phyloP scores from a whole-genome alignment of 2,797 vertebrate species.

The Heteromormyrus szaboi region DNA sequence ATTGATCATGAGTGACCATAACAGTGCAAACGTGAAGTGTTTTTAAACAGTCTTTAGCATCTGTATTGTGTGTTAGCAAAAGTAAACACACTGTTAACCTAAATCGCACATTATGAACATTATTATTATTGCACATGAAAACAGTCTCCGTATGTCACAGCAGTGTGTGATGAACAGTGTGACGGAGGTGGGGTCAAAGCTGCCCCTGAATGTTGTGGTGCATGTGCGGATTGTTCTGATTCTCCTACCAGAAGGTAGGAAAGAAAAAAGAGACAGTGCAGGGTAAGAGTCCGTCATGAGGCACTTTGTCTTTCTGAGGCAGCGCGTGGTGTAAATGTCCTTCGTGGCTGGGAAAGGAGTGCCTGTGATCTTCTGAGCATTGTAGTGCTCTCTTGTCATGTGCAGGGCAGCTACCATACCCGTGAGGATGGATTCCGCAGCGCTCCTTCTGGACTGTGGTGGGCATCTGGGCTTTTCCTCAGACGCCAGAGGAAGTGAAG shows the following conservation, averaged over 20 bases:
- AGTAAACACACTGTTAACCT: too few relatives aligned
- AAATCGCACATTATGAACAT: too few relatives aligned
- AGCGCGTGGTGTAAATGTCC: background rate
- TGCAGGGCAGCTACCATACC: too few relatives aligned
- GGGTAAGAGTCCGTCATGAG: background rate
- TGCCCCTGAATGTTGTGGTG: background rate
- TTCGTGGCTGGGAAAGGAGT: background rate
- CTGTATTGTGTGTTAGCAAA: too few relatives aligned
- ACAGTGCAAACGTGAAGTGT: background rate
- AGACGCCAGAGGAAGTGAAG: too few relatives aligned
- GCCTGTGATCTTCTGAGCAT: too few relatives aligned
- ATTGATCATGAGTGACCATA: background rate
- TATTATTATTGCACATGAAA: too few relatives aligned
- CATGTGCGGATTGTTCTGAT: background rate
- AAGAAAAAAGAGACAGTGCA: background rate
- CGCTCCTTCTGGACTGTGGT: too few relatives aligned
- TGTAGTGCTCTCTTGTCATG: too few relatives aligned
- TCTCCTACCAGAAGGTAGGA: background rate
- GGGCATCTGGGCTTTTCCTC: too few relatives aligned
- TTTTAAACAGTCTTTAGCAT: background rate
- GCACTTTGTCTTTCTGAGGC: background rate
- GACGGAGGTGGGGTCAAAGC: background rate
- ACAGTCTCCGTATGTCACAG: background rate
- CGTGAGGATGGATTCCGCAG: too few relatives aligned
- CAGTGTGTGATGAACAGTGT: background rate